Base-by-base conservation (phyloP, 2,113 vertebrate species). In the Eulemur macaco region DNA sequence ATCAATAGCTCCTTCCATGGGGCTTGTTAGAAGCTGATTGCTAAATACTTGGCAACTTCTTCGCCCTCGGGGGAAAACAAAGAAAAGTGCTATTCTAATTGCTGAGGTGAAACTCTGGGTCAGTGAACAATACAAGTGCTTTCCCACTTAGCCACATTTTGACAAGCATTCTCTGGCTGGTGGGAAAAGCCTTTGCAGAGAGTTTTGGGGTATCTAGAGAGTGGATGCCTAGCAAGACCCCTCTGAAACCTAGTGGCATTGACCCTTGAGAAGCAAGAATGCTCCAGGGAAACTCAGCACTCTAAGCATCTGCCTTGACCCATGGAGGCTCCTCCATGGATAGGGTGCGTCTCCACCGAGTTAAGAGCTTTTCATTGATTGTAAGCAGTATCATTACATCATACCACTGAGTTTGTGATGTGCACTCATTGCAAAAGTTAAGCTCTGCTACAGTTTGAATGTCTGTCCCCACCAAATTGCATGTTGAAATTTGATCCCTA, bases 1-100 rank as follows among this genome's bases (percentile, higher is more conserved):
- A 96, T 97, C 87, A 81, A 96, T 95, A 93, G 27, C 69, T 90
- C 14, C 97, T 98, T 68, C 64, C 52, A 21, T 3, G 4, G 94
- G 90, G 84, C 95, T 91, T 92, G 91, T 97, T 97, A 98, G 71
- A 95, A 97, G 89, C 89, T 92, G 82, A 74, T 31, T 83, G 56
- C 17, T 89, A 89, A 95, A 86, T 81, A 97, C 37, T 91, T 1
- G 94, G 86, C 77, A 64, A 93, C 78, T 76, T 68, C 29, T 77
- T 37, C 89, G 86, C 97, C 93, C 94, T 92, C n/a, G 60, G 95
- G 95, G 85, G 94, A 34, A 81, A 94, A 89, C 37, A 89, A 86
- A 91, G 87, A 77, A 93, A 91, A 98, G 73, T 37, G 39, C 56
- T 47, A 86, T 89, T 92, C 82, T 96, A 84, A 97, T 93, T 93